Evolutionary conservation across 1,140 invertebrate genomes (phyloP), one percentile per base, ranked within the genome.

Genomic region (Bombyx mori): DNA sequence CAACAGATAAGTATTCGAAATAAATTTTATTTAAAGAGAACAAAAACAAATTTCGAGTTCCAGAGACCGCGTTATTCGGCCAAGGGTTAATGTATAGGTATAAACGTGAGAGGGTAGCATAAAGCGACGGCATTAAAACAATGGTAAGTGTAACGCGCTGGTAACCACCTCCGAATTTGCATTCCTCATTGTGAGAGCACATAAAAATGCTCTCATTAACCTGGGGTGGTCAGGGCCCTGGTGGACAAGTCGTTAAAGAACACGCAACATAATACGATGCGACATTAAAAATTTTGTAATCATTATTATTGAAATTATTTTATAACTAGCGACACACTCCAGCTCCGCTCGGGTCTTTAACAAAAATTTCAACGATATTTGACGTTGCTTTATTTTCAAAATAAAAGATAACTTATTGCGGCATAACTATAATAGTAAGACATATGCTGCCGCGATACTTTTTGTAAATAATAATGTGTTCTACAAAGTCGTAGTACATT

Each of bases 181-280:
- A 86, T 86, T 86, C 79, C 79, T 86, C 78, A 82, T 82, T 80
- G 81, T 70, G 75, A 73, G 70, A 79, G 74, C 66, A 77, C 80
- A 75, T 81, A 84, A 84, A 86, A 84, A 82, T 86, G 69, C 77
- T 75, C 81, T 82, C 79, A 84, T 84, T 84, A 82, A 84, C 79
- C 81, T 79, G 77, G 69, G 74, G 76, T 74, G 76, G 77, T 76
- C 75, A 76, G 65, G 69, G 70, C 26, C 26, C 4, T 35, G 4
- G 26, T 35, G 26, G 12, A 47, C 7, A 47, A 12, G 12, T 47
- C 12, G 7, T 7, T 9, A 12, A 47, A 35, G 42, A 44, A 10
- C 50, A 58, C 48, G n/a, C 61, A 53, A 53, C 35, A 10, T 46
- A 52, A 50, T 48, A 61, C 50, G 44, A 57, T 73, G 71, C 65